Conservation (phyloP, 2,888 invertebrate species). For the Biston betularia region DNA sequence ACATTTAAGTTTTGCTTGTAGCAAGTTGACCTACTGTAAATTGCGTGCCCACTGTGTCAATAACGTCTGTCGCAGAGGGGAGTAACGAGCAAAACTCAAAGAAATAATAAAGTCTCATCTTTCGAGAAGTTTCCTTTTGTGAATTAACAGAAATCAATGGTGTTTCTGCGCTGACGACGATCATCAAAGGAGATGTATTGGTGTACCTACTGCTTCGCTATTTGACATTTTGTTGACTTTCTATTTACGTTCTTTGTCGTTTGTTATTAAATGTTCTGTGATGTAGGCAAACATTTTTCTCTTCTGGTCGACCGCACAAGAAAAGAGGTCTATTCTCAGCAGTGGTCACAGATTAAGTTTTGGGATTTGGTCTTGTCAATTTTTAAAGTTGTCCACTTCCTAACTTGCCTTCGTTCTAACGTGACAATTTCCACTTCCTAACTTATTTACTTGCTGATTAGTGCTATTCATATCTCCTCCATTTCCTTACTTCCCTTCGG, state of each 20-base stretch:
- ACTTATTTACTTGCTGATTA: no score
- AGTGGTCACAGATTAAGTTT: no score
- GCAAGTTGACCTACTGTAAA: constrained; percentile 2
- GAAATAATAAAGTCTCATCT: constrained; percentile 56
- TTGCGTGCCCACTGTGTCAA: constrained; percentile 4
- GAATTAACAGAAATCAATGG: constrained; percentile 60
- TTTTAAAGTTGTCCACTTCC: no score
- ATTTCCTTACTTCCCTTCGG: no score
- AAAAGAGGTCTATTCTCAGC: no score
- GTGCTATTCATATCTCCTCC: no score
- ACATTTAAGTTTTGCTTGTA: no score
- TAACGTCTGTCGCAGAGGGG: constrained; percentile 18
- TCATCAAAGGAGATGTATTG: constrained; percentile 24
- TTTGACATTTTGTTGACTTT: constrained; percentile 18
- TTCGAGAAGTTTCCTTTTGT: constrained; percentile 54
- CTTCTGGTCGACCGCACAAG: no score
- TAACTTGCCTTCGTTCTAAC: no score
- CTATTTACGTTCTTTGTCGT: constrained; percentile 2
- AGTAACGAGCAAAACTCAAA: constrained; percentile 41
- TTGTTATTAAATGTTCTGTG: background rate
- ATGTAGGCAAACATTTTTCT: no score
- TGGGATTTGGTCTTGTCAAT: no score
- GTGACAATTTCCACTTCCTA: no score
- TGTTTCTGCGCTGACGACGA: constrained; percentile 33
- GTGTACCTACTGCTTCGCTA: background rate